Evolutionary conservation across 2,888 invertebrate genomes (phyloP), one percentile per base, ranked within the genome.

Genomic region (Aporophyla lueneburgensis): DNA sequence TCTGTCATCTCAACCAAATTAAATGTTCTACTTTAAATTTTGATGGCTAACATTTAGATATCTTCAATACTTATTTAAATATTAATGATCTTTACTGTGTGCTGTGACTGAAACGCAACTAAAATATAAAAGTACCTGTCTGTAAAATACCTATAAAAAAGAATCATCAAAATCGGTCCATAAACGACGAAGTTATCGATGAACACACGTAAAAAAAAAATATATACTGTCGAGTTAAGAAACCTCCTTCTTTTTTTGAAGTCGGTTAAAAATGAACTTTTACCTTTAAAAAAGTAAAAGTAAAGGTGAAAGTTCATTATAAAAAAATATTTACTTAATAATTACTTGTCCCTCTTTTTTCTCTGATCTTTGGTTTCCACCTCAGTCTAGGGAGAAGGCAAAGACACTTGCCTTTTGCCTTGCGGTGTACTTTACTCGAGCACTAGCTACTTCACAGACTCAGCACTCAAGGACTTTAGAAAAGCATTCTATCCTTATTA

Each of bases 381-480:
- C 73, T 83, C 65, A 74, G 68, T 74, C 65, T 71, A 72, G 67
- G 63, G 1, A 75, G 72, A 81, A 24, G 63, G 76, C 68, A 72
- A 74, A 80, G 77, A 85, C 76, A 84, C 85, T 84, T 83, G 76
- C 82, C 75, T 82, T 81, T 84, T 77, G 73, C 83, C 81, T 85
- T 86, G 83, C 76, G 80, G 84, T 84, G 68, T 84, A 71, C 82
- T 84, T 84, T 54, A 77, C 78, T 81, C 59, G 79, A 85, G 87
- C 68, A 81, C 81, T 66, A 73, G 54, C 79, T 74, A 76, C 82
- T 86, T 80, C 69, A 78, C 68, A 69, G 73, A 70, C 81, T 74
- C 59, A 73, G 68, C 71, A 51, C 74, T 70, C 53, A 62, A 80
- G 79, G 71, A 78, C 75, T 81, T 84, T 68, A 76, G 69, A 70